Base-by-base conservation (phyloP, 2,888 invertebrate species). In the Eugnorisma glareosa region DNA sequence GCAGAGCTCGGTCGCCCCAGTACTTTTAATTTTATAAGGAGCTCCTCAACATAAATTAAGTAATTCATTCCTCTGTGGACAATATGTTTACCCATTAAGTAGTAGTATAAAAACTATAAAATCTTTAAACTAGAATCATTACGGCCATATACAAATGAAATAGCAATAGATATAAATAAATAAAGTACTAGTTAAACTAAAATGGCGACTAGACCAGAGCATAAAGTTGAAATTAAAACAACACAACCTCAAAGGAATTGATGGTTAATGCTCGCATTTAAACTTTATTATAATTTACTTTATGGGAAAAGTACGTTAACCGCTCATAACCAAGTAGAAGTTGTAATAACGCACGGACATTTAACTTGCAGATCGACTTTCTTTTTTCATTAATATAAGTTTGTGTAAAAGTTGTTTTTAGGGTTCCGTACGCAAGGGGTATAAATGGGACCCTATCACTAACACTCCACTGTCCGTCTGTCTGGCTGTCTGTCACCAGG, bases 211-310 rank as follows among this genome's bases (percentile, higher is more conserved):
- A 82, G 57, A 73, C 76, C 40, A 66, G 24, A 75, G 43, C 69
- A 61, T 73, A 75, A 81, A 81, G 73, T 68, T 86, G 59, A 64
- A 82, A 70, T 75, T 71, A 82, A 82, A 67, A 77, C 77, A 74
- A 68, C 21, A 40, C 24, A 64, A 70, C 31, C 76, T 72, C 73
- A 68, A 76, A 75, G 76, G 79, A 73, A 74, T 80, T 71, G 63
- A 84, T 77, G 67, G 74, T 79, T 85, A 74, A 82, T 82, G 74
- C 35, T 63, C 37, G 54, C 63, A 75, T 80, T 86, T 78, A 61
- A 85, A 87, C 59, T 88, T 85, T 76, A 86, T 78, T 88, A 78
- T 76, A 77, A 79, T 87, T 79, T 76, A 75, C 61, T 74, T 79
- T 72, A 87, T 54, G 51, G n/a, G 1, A 18, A 3, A 67, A 68